Evolutionary conservation across 2,113 vertebrate genomes (phyloP).

Genomic region (Poecilia latipinna): DNA sequence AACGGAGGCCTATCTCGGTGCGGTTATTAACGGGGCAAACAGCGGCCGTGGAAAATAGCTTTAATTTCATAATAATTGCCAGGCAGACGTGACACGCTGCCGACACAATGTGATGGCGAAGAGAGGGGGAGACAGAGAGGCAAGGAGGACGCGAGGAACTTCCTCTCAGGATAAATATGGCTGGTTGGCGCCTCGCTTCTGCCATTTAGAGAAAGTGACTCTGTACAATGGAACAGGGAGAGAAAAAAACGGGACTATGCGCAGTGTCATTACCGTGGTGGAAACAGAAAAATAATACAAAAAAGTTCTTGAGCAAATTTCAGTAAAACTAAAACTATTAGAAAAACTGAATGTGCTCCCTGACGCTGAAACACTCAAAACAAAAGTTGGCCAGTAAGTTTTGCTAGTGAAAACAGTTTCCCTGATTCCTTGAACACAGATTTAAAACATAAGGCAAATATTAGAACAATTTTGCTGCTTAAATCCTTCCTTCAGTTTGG

Average conservation of each 20-base stretch:
- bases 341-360: not conserved
- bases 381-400: not conserved
- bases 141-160: constrained; percentile 11
- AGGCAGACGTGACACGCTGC: constrained; percentile 74
- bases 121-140: constrained; percentile 1
- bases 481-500: not conserved
- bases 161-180: constrained; percentile 32
- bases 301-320: not conserved
- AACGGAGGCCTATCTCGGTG: constrained; percentile 78
- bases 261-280: not conserved
- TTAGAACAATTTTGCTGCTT: not conserved
- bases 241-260: not conserved
- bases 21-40: constrained; percentile 78
- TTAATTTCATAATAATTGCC: constrained; percentile 84
- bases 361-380: not conserved
- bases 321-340: not conserved
- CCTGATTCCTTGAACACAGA: not conserved
- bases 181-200: constrained; percentile 5
- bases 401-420: not conserved
- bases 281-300: not conserved
- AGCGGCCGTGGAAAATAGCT: constrained; percentile 78
- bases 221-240: constrained; percentile 24
- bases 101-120: constrained; percentile 61
- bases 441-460: not conserved
- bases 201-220: constrained; percentile 33